Evolutionary conservation across 2,113 vertebrate species (phyloP), one percentile per base, ranked within the genome.

Genomic region (Riparia riparia): DNA sequence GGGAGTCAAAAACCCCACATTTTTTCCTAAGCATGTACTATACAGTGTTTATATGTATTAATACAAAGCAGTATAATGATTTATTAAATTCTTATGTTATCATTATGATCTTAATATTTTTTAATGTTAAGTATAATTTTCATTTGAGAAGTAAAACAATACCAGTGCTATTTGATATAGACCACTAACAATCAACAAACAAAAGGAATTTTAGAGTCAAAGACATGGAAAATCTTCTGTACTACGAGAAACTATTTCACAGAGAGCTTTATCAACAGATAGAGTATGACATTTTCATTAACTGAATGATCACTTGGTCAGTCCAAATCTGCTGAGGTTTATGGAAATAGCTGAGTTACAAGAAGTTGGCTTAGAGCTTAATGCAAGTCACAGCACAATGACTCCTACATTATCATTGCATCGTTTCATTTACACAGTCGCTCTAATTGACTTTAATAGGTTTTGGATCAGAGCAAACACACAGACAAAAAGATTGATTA

Each of bases 371-470:
- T 61, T 72, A 89, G 29, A 94, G 73, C 70, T 95, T 87, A 96
- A 91, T 85, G 78, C 70, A 91, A 95, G 81, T 89, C 84, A 85
- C 78, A 93, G 89, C 78, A 87, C 84, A 93, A 85, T 77, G 89
- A 87, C 69, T 91, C 82, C 90, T 91, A 79, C 61, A 91, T 94
- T 96, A 96, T 87, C 89, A 85, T 96, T 96, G 88, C 91, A 93
- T 95, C 91, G 89, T 86, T 95, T 93, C 86, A 82, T 96, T 93
- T 96, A 63, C 86, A 91, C 84, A 93, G 82, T 69, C 77, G 72
- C 70, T 94, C 78, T 94, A 95, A 95, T 94, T 94, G 94, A 86
- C 79, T 96, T 93, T 92, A 97, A 95, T 93, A 93, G 80, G 89
- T 61, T 95, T 92, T 92, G 80, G 83, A 95, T 90, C 89, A 96